Base-by-base conservation (phyloP, 2,113 vertebrate genomes). In the Tachycineta bicolor region DNA sequence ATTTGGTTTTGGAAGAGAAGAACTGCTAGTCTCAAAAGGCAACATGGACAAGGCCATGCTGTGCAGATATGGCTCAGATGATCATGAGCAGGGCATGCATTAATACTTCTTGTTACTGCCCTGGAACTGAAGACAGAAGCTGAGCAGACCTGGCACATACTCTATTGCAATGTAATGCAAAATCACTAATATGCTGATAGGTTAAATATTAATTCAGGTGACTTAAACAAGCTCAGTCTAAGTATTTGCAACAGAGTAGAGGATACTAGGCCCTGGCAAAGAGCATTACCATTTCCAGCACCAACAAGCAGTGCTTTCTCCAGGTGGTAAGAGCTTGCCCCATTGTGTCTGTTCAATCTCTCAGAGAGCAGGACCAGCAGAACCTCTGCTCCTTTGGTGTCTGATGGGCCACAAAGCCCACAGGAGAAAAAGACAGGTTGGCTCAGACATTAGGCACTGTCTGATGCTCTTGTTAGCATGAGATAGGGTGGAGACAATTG, bases 1-100 rank as follows among this genome's bases (percentile, higher is more conserved):
- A 63, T 80, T 92, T 90, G 63, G 47, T 41, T 93, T 96, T 88
- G 82, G 79, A 90, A 88, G 60, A 73, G 73, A 24, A 69, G 34
- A 83, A 31, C 31, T 22, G 53, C 67, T 73, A 9, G 53, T 76
- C 37, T 74, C 71, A 65, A 95, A 89, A 75, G 25, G 49, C 60
- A 81, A 13, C 49, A 84, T 23, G 58, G 60, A 75, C 53, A 75
- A 87, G 60, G 65, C n/a, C 68, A 11, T 34, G n/a, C 56, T 82
- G 37, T 49, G 41, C 62, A 71, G 37, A 44, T n/a, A 41, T 0
- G 0, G 1, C 56, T 89, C 29, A 39, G 47, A 34, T 28, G 10
- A 71, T 49, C 44, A 49, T 13, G 14, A 53, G 33, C 11, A 33
- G 16, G 26, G 63, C 26, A 6, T 39, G 33, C 10, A 11, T 31